Base-by-base conservation (phyloP, 2,797 vertebrate genomes). In the Craterocephalus amniculus region DNA sequence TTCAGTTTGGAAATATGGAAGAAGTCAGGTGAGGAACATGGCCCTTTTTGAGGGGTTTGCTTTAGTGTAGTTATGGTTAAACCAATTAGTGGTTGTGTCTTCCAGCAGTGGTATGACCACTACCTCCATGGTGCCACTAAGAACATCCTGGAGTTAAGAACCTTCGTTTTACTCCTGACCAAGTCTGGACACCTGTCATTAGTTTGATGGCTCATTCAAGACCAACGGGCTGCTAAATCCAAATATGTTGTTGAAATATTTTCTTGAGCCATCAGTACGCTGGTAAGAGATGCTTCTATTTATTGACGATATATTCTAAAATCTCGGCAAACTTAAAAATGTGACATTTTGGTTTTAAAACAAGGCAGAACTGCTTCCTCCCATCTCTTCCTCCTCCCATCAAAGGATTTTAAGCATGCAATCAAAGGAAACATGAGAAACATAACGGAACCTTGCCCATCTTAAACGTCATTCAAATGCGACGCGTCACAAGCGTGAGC, bases 121-220 rank as follows among this genome's bases (percentile, higher is more conserved):
- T 95, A 95, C 80, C 91, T 95, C 38, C 92, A 94, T 84, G 95
- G 95, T 95, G 95, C 95, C 85, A 94, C 95, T 94, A 94, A 0
- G 94, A 95, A 56, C 95, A 94, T 73, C 95, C 95, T 4, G 95
- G 94, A 24, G 95, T 95, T 3, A 95, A 95, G 67, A 95, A 94
- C 83, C 92, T 95, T 3, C 91, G 95, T 66, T 95, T 95, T 79
- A 92, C 90, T 38, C 70, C 94, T 0, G 93, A 95, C 56, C 95
- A 95, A 83, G 87, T 95, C 57, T 95, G 95, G 95, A 95, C 94
- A 1, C 95, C 95, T 31, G 95, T n/a, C n/a, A n/a, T n/a, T n/a
- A n/a, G n/a, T n/a, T n/a, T n/a, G n/a, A n/a, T n/a, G n/a, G n/a
- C n/a, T n/a, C n/a, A n/a, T n/a, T n/a, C n/a, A n/a, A n/a, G n/a